phyloP scores from a whole-genome alignment of 2,888 invertebrate species.

The Pheosia gnoma region DNA sequence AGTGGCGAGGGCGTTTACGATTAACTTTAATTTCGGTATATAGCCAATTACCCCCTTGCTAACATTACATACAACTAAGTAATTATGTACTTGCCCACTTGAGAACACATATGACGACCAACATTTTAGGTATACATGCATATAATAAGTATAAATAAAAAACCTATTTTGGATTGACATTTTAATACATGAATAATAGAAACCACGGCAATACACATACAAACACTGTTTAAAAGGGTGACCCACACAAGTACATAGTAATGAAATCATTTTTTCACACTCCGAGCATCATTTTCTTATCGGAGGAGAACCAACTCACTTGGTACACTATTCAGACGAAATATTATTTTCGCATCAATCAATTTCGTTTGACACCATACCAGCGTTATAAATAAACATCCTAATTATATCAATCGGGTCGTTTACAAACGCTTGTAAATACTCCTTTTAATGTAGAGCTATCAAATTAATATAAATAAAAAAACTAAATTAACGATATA shows the following conservation, averaged over 20 bases:
- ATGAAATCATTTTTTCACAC: constrained; percentile 58
- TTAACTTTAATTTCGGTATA: too few relatives aligned
- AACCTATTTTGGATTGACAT: constrained; percentile 44
- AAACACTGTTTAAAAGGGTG: constrained; percentile 64
- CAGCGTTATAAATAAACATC: neutral
- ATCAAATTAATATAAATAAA: too few relatives aligned
- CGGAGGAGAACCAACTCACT: constrained; percentile 15
- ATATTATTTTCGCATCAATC: constrained; percentile 11
- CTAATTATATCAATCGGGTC: neutral
- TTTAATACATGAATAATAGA: constrained; percentile 76
- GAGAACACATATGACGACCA: constrained; percentile 2
- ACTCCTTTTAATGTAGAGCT: too few relatives aligned
- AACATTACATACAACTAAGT: neutral
- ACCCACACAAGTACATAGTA: constrained; percentile 53
- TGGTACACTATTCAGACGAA: constrained; percentile 10
- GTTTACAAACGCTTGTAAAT: too few relatives aligned
- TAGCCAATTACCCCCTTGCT: too few relatives aligned
- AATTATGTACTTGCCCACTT: neutral
- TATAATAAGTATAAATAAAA: constrained; percentile 44
- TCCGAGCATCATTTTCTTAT: constrained; percentile 50
- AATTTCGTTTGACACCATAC: constrained; percentile 2
- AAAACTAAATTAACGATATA: too few relatives aligned
- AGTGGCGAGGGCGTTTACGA: too few relatives aligned
- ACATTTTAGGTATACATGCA: constrained; percentile 1
- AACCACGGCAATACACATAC: constrained; percentile 77